Conservation (phyloP, 2,888 invertebrate genomes). For the Ischnus inquisitorius region DNA sequence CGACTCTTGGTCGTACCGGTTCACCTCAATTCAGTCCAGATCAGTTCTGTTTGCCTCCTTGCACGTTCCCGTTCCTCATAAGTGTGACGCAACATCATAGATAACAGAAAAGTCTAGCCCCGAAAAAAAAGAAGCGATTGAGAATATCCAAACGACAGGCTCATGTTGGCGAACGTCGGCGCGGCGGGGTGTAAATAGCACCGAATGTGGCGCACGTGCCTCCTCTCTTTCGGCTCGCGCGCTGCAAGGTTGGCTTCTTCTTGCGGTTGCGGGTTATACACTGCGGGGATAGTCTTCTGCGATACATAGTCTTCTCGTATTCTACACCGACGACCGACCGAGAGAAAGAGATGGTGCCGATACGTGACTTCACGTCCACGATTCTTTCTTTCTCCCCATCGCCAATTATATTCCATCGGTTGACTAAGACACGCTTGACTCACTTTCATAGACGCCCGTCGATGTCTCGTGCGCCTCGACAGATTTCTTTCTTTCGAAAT, state of each 20-base stretch:
- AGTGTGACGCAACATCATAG: background rate
- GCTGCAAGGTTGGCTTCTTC: slow-evolving; percentile 28
- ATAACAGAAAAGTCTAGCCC: background rate
- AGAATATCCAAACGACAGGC: background rate
- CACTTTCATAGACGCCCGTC: slow-evolving; percentile 7
- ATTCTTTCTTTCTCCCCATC: slow-evolving; percentile 15
- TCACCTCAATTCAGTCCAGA: background rate
- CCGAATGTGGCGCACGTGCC: slow-evolving; percentile 51
- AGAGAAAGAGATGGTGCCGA: slow-evolving; percentile 40
- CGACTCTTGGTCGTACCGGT: background rate
- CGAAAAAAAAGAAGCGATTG: background rate
- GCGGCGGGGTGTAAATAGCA: background rate
- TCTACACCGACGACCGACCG: slow-evolving; percentile 12
- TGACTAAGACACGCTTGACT: slow-evolving; percentile 39
- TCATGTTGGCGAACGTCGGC: slow-evolving; percentile 3
- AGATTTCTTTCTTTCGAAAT: slow-evolving; percentile 11
- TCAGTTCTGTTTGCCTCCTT: background rate
- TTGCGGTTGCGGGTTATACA: slow-evolving; percentile 49
- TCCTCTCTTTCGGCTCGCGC: slow-evolving; percentile 34
- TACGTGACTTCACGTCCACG: slow-evolving; percentile 27
- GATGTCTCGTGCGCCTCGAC: background rate
- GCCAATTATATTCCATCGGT: slow-evolving; percentile 33
- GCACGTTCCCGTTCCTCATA: background rate
- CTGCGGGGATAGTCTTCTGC: slow-evolving; percentile 16
- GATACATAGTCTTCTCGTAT: slow-evolving; percentile 18